Conservation (phyloP, 2,888 invertebrate species). For the Papilio protenor region DNA sequence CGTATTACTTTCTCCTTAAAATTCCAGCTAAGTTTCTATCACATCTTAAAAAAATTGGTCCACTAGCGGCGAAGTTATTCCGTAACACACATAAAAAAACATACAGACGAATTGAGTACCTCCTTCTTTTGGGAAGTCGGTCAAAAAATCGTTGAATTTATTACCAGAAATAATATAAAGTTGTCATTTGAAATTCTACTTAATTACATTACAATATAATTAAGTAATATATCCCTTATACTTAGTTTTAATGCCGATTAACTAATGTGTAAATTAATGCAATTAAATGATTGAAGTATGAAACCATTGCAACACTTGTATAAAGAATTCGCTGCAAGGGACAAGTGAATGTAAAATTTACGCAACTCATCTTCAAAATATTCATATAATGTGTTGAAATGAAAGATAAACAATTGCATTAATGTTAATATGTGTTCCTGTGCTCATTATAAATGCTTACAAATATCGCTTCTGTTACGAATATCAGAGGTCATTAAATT, state of each 20-base stretch:
- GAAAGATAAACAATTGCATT: slow-evolving; percentile 25
- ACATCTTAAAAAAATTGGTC: not conserved
- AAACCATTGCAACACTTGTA: not conserved
- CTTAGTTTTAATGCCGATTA: not conserved
- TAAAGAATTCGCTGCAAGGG: slow-evolving; percentile 29
- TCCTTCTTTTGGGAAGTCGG: too few relatives aligned
- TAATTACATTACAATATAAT: not conserved
- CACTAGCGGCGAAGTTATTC: too few relatives aligned
- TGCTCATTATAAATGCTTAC: slow-evolving; percentile 27
- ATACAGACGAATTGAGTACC: too few relatives aligned
- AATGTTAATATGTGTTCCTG: slow-evolving; percentile 26
- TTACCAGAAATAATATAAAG: not conserved
- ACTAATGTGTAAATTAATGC: slow-evolving; percentile 2
- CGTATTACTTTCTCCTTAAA: slow-evolving; percentile 19
- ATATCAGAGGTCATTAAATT: slow-evolving; percentile 2
- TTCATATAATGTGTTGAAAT: slow-evolving; percentile 26
- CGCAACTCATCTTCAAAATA: slow-evolving; percentile 39
- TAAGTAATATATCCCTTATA: not conserved
- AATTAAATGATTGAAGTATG: slow-evolving; percentile 4
- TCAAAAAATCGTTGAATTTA: not conserved
- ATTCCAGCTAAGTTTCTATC: slow-evolving; percentile 9
- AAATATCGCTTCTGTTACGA: not conserved
- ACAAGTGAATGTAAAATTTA: slow-evolving; percentile 39
- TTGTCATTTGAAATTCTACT: not conserved
- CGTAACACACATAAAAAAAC: too few relatives aligned